Evolutionary conservation across 1,140 invertebrate genomes (phyloP).

Genomic region (Mercenaria mercenaria): DNA sequence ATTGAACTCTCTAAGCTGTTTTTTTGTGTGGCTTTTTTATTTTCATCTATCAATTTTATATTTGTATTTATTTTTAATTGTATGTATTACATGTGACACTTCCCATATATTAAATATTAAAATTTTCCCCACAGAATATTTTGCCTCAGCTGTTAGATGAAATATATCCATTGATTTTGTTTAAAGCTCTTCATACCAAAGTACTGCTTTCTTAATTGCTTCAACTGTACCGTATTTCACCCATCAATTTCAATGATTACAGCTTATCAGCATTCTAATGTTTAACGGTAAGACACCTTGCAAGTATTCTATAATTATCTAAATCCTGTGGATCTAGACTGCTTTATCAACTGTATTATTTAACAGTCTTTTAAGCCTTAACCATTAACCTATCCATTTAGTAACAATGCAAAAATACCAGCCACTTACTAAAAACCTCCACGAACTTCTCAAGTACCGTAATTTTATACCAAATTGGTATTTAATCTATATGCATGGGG

Average conservation of each 20-base stretch:
- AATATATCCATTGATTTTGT: too few species aligned
- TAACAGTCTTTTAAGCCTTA: not conserved
- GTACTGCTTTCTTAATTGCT: too few species aligned
- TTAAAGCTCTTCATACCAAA: too few species aligned
- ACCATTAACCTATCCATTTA: slow-evolving; percentile 11
- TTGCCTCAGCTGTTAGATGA: too few species aligned
- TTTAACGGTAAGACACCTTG: not conserved
- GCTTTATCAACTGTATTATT: slow-evolving; percentile 15
- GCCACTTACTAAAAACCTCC: slow-evolving; percentile 23
- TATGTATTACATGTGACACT: too few species aligned
- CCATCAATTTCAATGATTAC: not conserved
- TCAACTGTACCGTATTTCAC: too few species aligned
- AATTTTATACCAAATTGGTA: not conserved
- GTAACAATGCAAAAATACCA: not conserved
- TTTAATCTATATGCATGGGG: slow-evolving; percentile 14
- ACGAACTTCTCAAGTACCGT: slow-evolving; percentile 37
- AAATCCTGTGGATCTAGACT: not conserved
- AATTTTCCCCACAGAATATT: too few species aligned
- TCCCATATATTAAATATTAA: too few species aligned
- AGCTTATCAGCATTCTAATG: not conserved
- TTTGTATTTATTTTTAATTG: too few species aligned
- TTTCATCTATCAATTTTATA: too few species aligned
- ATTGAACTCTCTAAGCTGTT: too few species aligned
- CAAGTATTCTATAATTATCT: not conserved
- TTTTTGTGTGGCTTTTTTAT: too few species aligned